Evolutionary conservation across 2,113 vertebrate genomes (phyloP).

Genomic region (Ornithorhynchus anatinus): DNA sequence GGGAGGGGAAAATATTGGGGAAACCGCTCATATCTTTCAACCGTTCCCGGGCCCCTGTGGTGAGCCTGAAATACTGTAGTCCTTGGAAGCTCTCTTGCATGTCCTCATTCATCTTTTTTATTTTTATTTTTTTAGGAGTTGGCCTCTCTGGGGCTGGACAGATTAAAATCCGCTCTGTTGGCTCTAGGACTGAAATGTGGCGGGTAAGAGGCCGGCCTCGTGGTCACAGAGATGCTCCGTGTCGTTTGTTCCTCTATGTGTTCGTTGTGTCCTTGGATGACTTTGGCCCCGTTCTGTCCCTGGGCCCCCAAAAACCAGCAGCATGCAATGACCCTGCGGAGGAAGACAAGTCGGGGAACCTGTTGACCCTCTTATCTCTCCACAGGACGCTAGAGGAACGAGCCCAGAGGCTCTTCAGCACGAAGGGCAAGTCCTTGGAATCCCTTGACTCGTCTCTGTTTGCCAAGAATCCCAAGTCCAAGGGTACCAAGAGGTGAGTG

Average conservation of each 20-base stretch:
- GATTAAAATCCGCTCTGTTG: slow-evolving; percentile 95
- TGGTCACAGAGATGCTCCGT: not conserved
- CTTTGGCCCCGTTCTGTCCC: not conserved
- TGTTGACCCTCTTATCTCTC: not conserved
- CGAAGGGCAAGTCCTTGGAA: slow-evolving; percentile 95
- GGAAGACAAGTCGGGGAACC: not conserved
- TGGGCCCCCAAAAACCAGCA: not conserved
- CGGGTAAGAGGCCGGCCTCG: slow-evolving; percentile 78
- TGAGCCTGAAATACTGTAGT: no score
- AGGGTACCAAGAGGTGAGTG: slow-evolving; percentile 91
- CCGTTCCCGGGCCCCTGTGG: no score
- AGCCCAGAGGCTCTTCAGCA: slow-evolving; percentile 95
- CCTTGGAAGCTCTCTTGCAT: not conserved
- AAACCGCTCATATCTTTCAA: no score
- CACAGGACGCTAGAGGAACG: slow-evolving; percentile 93
- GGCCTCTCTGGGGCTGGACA: slow-evolving; percentile 95
- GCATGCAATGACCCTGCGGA: not conserved
- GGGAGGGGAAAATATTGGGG: no score
- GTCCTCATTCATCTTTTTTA: slow-evolving; percentile 6
- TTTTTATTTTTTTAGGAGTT: slow-evolving; percentile 79
- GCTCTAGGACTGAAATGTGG: slow-evolving; percentile 96
- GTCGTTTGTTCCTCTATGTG: not conserved
- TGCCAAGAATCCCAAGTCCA: slow-evolving; percentile 95
- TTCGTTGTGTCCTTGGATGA: not conserved
- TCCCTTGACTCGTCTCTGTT: slow-evolving; percentile 91